Evolutionary conservation across 2,113 vertebrate genomes (phyloP), one percentile per base, ranked within the genome.

Genomic region (Lamprologus callipterus): DNA sequence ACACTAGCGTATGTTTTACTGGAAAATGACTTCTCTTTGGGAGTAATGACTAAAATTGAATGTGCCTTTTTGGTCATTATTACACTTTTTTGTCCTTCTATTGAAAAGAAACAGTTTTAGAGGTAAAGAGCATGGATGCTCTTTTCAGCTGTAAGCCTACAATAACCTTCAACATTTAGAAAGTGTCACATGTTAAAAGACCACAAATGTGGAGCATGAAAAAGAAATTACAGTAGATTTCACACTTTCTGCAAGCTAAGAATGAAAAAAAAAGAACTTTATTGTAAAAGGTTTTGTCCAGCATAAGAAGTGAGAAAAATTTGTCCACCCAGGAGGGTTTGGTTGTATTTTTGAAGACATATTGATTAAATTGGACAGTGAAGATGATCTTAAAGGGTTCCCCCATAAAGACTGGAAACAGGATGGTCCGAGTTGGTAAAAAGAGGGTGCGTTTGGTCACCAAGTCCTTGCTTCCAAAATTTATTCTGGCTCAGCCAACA

Each of bases 371-470:
- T 0, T 70, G 65, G 37, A 42, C 65, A 70, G 65, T 70, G 21
- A 45, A 26, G 37, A 70, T 70, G 7, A 3, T 40, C 19, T 68
- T 42, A 23, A 70, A 45, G 37, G 12, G 5, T 23, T 6, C 0
- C 35, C n/a, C 3, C 19, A 70, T 40, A 9, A 40, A 16, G n/a
- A 16, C n/a, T 70, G 37, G n/a, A 70, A 70, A 68, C 35, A 3
- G 21, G 21, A 45, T 42, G 5, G 63, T 23, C 35, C 1, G 0
- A 21, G 35, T 68, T 40, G 65, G 37, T 70, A 70, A 70, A 0
- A 42, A 42, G 3, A 0, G 12, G 7, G n/a, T 42, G 65, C 0
- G 37, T 70, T 70, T 42, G 0, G 37, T 6, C 35, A 42, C 65
- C 1, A 9, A 42, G 12, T 42, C n/a, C 12, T 40, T 23, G n/a